Percentiles rank a stretch among this genome's conserved stretches.
Evolutionary conservation across 2,113 vertebrate genomes (phyloP).

Genomic region (Heteronetta atricapilla): DNA sequence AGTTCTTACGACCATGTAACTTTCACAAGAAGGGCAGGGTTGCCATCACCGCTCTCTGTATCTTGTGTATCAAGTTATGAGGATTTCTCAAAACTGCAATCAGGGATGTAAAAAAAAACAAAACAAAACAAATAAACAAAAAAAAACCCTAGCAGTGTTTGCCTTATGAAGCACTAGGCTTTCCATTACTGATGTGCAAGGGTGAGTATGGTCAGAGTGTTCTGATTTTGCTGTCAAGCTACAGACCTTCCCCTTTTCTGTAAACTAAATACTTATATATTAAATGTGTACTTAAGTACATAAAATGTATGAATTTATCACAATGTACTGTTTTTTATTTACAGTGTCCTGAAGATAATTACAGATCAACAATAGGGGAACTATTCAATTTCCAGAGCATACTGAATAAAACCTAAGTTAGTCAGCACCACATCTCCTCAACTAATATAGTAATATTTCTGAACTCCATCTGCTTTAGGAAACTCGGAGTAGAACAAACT

Average conservation of each 20-base stretch:
- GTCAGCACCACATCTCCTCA: background rate
- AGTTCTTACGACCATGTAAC: background rate
- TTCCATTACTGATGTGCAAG: background rate
- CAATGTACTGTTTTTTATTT: background rate
- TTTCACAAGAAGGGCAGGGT: background rate
- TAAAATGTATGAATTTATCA: background rate
- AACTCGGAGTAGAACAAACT: background rate
- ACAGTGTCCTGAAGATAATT: background rate
- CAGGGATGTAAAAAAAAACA: background rate
- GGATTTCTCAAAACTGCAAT: background rate
- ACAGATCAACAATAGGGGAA: accelerated
- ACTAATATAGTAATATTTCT: background rate
- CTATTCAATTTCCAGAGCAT: background rate
- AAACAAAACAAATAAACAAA: no score
- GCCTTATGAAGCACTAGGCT: background rate
- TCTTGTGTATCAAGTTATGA: background rate
- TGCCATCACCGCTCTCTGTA: background rate
- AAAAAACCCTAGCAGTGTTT: background rate
- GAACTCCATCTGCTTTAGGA: background rate
- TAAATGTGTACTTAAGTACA: background rate
- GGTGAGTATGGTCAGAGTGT: background rate
- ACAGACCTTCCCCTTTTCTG: background rate
- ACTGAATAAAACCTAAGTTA: background rate
- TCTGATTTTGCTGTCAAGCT: background rate
- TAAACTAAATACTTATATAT: background rate